Evolutionary conservation across 2,797 vertebrate genomes (phyloP).

Genomic region (Lacerta viridis): DNA sequence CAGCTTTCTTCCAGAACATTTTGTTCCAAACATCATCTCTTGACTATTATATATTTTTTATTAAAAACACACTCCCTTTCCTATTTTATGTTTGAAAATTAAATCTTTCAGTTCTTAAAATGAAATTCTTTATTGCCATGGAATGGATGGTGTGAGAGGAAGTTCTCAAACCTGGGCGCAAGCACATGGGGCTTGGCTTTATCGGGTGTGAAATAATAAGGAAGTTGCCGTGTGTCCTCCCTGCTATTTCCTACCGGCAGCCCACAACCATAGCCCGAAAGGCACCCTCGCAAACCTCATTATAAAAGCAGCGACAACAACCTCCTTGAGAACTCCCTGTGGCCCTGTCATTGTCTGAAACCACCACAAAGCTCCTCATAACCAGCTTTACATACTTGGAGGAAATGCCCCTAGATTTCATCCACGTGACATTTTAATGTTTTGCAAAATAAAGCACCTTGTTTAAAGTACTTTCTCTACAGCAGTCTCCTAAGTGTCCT

Average conservation of each 20-base stretch:
- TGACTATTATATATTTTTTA: slow-evolving; percentile 65
- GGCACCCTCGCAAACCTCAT: not conserved
- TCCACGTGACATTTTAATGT: not conserved
- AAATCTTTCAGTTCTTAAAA: slow-evolving; percentile 75
- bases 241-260: not conserved
- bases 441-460: not conserved
- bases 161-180: not conserved
- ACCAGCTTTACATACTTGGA: not conserved
- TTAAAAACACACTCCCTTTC: slow-evolving; percentile 71
- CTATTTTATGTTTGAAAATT: slow-evolving; percentile 77
- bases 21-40: slow-evolving; percentile 76
- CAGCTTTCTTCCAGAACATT: slow-evolving; percentile 77
- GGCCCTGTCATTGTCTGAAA: not conserved
- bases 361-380: not conserved
- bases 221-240: not conserved
- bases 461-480: not conserved
- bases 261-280: not conserved
- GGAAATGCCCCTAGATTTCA: not conserved
- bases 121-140: slow-evolving; percentile 66
- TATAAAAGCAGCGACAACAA: not conserved
- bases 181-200: not conserved
- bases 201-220: not conserved
- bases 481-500: not conserved
- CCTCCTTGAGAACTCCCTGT: not conserved
- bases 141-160: not conserved